A percentile compares a stretch with the other conserved stretches of the same genome.
Conservation (phyloP, 2,888 invertebrate genomes). For the Spialia ferax region DNA sequence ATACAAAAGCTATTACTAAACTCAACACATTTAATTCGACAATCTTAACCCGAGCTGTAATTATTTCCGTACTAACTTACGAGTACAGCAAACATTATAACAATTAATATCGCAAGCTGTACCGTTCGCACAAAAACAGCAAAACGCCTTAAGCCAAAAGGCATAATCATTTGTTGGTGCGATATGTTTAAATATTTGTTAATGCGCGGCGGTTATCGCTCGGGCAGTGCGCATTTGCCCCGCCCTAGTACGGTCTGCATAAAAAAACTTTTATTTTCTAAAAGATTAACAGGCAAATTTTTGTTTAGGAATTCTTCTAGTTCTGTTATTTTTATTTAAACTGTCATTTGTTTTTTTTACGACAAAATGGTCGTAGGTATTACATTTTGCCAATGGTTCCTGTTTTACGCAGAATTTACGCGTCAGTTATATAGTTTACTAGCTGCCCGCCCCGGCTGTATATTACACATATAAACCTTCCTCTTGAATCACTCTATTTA, state of each 20-base stretch:
- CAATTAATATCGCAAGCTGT: conserved; percentile 26
- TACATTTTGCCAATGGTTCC: no score
- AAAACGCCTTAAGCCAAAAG: conserved; percentile 12
- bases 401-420: no score
- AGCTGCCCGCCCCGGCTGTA: no score
- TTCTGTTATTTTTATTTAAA: no score
- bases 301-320: no score
- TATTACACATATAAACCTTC: no score
- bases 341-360: no score
- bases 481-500: no score
- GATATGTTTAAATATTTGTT: conserved; percentile 78
- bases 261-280: background rate
- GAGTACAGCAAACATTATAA: conserved; percentile 25
- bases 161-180: conserved; percentile 52
- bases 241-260: conserved; percentile 50
- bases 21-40: background rate
- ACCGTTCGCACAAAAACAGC: conserved; percentile 29
- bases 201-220: conserved; percentile 62
- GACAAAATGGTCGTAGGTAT: no score
- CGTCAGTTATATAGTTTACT: no score
- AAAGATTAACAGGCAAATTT: background rate
- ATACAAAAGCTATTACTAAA: background rate
- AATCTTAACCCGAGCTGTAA: conserved; percentile 3
- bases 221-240: conserved; percentile 50
- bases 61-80: conserved; percentile 21